Evolutionary conservation across 2,888 invertebrate genomes (phyloP).

Genomic region (Ochropacha duplaris): DNA sequence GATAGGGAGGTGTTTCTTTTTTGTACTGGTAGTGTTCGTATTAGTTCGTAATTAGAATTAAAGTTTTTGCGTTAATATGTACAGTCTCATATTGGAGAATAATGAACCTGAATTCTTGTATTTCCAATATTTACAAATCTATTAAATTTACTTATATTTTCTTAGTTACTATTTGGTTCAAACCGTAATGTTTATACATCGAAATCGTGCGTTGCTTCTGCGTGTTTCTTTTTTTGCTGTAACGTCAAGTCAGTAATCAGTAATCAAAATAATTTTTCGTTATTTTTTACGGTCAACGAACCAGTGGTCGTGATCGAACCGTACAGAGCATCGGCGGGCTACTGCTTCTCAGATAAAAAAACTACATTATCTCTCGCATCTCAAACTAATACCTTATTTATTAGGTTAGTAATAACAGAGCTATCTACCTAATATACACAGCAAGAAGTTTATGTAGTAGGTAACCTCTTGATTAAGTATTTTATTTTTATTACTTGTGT

Average conservation of each 20-base stretch:
- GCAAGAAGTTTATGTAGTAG: too few species aligned
- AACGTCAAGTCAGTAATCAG: not conserved
- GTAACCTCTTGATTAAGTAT: too few species aligned
- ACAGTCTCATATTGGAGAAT: too few species aligned
- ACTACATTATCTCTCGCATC: not conserved
- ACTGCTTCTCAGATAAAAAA: constrained; percentile 22
- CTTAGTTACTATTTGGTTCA: not conserved
- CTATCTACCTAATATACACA: too few species aligned
- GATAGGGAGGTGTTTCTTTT: too few species aligned
- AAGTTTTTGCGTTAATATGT: not conserved
- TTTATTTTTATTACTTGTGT: too few species aligned
- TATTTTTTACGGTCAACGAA: constrained; percentile 57
- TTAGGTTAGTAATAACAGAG: not conserved
- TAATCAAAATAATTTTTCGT: constrained; percentile 14
- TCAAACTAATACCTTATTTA: not conserved
- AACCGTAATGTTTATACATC: not conserved
- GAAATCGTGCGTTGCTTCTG: not conserved
- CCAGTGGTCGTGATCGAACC: constrained; percentile 49
- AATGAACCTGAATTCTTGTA: too few species aligned
- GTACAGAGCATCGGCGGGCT: constrained; percentile 43
- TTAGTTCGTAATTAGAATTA: not conserved
- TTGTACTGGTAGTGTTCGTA: too few species aligned
- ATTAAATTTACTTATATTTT: not conserved
- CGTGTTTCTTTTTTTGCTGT: not conserved
- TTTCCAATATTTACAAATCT: too few species aligned